A percentile compares a stretch with the other conserved stretches of the same genome.
phyloP scores from a whole-genome alignment of 2,888 invertebrate species.

The Stenichneumon culpator region DNA sequence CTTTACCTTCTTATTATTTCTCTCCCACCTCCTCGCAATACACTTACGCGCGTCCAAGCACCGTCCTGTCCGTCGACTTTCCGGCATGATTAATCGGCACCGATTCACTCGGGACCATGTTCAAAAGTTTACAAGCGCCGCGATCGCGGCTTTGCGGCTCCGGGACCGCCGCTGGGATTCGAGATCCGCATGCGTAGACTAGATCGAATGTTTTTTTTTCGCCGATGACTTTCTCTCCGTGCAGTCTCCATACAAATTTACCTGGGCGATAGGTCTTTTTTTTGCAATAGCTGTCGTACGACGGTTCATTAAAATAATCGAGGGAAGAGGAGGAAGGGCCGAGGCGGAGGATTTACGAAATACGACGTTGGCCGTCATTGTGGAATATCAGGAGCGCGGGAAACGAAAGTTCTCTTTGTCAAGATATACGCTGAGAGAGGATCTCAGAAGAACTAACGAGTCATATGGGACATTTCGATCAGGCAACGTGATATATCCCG shows the following conservation, averaged over 20 bases:
- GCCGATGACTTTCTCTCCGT: conserved; percentile 10
- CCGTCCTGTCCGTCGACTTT: conserved; percentile 74
- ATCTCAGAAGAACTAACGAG: too few species aligned
- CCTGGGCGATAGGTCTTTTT: background rate
- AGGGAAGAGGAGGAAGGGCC: too few species aligned
- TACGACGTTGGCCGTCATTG: too few species aligned
- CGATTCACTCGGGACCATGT: conserved; percentile 67
- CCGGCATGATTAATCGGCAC: conserved; percentile 81
- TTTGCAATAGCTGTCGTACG: too few species aligned
- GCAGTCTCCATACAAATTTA: background rate
- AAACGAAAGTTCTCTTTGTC: too few species aligned
- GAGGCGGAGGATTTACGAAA: too few species aligned
- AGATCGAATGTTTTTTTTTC: background rate
- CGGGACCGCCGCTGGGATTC: conserved; percentile 16
- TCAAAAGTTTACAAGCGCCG: conserved; percentile 65
- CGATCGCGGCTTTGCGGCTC: conserved; percentile 43
- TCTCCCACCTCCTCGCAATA: conserved; percentile 60
- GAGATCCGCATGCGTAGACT: conserved; percentile 2
- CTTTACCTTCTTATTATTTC: conserved; percentile 6
- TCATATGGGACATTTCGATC: too few species aligned
- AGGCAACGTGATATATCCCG: too few species aligned
- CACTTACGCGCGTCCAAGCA: conserved; percentile 60
- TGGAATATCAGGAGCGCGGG: too few species aligned
- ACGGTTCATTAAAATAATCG: too few species aligned
- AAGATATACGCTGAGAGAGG: too few species aligned